Percentiles rank a stretch among this genome's conserved stretches.
Evolutionary conservation across 2,797 vertebrate genomes (phyloP).

Genomic region (Trematomus bernacchii): DNA sequence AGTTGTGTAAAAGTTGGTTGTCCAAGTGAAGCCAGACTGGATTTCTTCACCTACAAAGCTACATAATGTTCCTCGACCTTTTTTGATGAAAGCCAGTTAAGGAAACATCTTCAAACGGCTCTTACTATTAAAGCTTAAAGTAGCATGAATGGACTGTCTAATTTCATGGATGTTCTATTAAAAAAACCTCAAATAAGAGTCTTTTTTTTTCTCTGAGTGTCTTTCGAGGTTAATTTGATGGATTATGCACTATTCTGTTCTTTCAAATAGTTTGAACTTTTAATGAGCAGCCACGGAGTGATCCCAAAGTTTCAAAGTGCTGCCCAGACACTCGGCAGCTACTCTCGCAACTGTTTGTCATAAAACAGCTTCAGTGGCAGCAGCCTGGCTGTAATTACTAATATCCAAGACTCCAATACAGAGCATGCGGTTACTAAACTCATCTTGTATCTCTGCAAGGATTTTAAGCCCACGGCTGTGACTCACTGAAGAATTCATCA

Average conservation of each 20-base stretch:
- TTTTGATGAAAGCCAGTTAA: slow-evolving; percentile 22
- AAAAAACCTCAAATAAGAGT: slow-evolving; percentile 25
- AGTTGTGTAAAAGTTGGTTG: slow-evolving; percentile 46
- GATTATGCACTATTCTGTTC: slow-evolving; percentile 28
- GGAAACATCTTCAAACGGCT: slow-evolving; percentile 16
- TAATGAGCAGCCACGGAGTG: slow-evolving; percentile 61
- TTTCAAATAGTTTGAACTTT: slow-evolving; percentile 19
- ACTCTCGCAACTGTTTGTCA: slow-evolving; percentile 51
- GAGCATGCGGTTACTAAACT: slow-evolving; percentile 52
- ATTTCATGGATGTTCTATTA: slow-evolving; percentile 25
- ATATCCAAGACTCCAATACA: slow-evolving; percentile 39
- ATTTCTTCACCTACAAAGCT: neutral
- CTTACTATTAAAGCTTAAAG: slow-evolving; percentile 29
- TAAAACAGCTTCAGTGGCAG: slow-evolving; percentile 46
- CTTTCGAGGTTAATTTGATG: slow-evolving; percentile 1
- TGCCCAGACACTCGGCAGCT: slow-evolving; percentile 41
- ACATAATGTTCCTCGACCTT: neutral
- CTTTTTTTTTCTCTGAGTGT: neutral
- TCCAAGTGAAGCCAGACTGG: slow-evolving; percentile 3
- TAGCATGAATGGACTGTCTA: slow-evolving; percentile 17
- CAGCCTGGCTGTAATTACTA: slow-evolving; percentile 60
- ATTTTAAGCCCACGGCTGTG: slow-evolving; percentile 48
- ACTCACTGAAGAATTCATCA: slow-evolving; percentile 52
- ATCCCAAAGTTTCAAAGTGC: slow-evolving; percentile 58
- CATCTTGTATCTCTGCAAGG: slow-evolving; percentile 47